phyloP scores from a whole-genome alignment of 2,888 invertebrate genomes.

The Drosophila atripex region DNA sequence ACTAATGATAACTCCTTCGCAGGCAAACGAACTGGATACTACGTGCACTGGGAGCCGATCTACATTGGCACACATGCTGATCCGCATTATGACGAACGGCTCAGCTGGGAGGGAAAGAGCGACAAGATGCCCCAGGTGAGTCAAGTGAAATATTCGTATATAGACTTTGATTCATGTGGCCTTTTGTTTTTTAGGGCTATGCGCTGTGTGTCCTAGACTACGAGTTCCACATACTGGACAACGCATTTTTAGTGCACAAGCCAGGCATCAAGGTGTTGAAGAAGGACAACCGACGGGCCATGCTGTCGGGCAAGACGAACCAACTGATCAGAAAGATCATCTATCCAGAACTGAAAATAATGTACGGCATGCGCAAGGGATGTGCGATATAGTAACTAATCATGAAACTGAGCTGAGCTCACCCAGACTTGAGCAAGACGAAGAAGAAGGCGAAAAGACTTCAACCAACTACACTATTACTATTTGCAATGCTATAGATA shows the following conservation, averaged over 20 bases:
- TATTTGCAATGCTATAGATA: constrained; percentile 68
- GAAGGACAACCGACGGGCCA: constrained; percentile 90
- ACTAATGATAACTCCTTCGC: not conserved
- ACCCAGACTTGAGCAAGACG: constrained; percentile 47
- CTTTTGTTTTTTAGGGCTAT: constrained; percentile 88
- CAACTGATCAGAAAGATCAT: constrained; percentile 91
- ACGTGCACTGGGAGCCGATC: constrained; percentile 96
- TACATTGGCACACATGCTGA: constrained; percentile 95
- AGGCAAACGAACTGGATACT: constrained; percentile 91
- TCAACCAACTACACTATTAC: constrained; percentile 54
- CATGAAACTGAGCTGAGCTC: constrained; percentile 66
- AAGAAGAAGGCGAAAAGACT: constrained; percentile 59
- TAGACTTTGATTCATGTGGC: not conserved
- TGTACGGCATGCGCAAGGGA: constrained; percentile 91
- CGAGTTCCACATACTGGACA: constrained; percentile 96
- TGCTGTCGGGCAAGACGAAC: constrained; percentile 90
- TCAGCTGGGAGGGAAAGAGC: constrained; percentile 97
- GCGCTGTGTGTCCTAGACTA: constrained; percentile 95
- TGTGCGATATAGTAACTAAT: constrained; percentile 89
- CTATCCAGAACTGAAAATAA: constrained; percentile 92
- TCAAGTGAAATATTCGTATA: not conserved
- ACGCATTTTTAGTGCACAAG: constrained; percentile 96
- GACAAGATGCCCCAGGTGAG: constrained; percentile 97
- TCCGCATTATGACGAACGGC: constrained; percentile 94
- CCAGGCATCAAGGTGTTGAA: constrained; percentile 95